Conservation (phyloP, 2,888 invertebrate species). For the Sinelater perroti region DNA sequence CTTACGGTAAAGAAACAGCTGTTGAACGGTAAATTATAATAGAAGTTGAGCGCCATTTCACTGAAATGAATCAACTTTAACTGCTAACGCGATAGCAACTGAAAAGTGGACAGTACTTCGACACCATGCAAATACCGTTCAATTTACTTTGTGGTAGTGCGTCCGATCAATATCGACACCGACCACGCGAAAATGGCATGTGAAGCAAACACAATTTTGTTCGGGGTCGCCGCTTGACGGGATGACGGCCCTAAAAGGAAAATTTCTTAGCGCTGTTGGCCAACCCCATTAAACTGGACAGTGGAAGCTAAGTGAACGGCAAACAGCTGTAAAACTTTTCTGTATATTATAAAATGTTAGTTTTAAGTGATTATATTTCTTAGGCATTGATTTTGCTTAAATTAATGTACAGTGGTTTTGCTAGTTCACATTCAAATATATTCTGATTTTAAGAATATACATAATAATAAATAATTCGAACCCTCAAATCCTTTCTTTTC, state of each 20-base stretch:
- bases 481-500: too few species aligned
- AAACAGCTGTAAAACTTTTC: not conserved
- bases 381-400: too few species aligned
- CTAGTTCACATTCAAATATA: too few species aligned
- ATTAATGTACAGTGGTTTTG: too few species aligned
- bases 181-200: conserved; percentile 54
- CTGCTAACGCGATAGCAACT: too few species aligned
- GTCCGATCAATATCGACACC: not conserved
- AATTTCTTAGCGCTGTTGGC: not conserved
- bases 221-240: not conserved
- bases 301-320: conserved; percentile 5
- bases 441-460: too few species aligned
- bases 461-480: too few species aligned
- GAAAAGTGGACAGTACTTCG: not conserved
- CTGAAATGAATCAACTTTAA: too few species aligned
- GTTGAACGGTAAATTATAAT: too few species aligned
- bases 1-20: too few species aligned
- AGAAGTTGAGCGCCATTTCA: too few species aligned
- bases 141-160: not conserved
- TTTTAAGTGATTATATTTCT: too few species aligned
- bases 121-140: not conserved
- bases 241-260: not conserved
- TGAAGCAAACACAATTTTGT: conserved; percentile 49
- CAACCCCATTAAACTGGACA: not conserved
- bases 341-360: conserved; percentile 29